phyloP scores from a whole-genome alignment of 2,888 invertebrate genomes.

The Tromatobia lineatoria region DNA sequence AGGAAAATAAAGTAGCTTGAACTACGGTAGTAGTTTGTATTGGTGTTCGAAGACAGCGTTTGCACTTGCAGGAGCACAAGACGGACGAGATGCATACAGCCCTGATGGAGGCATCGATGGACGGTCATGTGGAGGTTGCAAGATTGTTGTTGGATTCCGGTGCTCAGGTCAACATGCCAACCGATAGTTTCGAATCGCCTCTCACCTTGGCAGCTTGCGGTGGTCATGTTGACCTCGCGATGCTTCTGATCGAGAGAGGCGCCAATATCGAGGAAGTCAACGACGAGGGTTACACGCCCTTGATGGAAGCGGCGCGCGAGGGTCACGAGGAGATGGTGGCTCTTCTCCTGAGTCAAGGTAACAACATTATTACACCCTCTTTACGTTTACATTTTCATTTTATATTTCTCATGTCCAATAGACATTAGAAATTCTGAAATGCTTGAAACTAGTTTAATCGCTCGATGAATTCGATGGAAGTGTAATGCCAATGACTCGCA shows the following conservation, averaged over 20 bases:
- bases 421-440: too few species aligned
- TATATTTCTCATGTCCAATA: background rate
- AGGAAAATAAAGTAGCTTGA: background rate
- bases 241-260: slow-evolving; percentile 97
- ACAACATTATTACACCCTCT: too few species aligned
- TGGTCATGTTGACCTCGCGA: slow-evolving; percentile 98
- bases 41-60: slow-evolving; percentile 54
- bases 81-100: slow-evolving; percentile 99
- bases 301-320: slow-evolving; percentile 99
- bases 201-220: slow-evolving; percentile 99
- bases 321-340: slow-evolving; percentile 99
- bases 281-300: slow-evolving; percentile 99
- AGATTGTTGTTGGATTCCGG: slow-evolving; percentile 97
- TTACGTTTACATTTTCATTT: slow-evolving; percentile 10
- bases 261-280: slow-evolving; percentile 99
- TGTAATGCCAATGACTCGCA: too few species aligned
- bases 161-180: slow-evolving; percentile 99
- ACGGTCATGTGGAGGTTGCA: slow-evolving; percentile 99
- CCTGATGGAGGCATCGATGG: slow-evolving; percentile 99
- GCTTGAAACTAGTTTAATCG: too few species aligned
- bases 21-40: slow-evolving; percentile 23
- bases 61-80: slow-evolving; percentile 93
- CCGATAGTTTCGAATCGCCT: slow-evolving; percentile 99
- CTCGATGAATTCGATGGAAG: too few species aligned
- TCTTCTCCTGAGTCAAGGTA: slow-evolving; percentile 94